These are phyloP conservation scores for Anguilla megastoma DNA, from an alignment of 2,797 vertebrate genomes.

Conservation along the genomic window DNA sequence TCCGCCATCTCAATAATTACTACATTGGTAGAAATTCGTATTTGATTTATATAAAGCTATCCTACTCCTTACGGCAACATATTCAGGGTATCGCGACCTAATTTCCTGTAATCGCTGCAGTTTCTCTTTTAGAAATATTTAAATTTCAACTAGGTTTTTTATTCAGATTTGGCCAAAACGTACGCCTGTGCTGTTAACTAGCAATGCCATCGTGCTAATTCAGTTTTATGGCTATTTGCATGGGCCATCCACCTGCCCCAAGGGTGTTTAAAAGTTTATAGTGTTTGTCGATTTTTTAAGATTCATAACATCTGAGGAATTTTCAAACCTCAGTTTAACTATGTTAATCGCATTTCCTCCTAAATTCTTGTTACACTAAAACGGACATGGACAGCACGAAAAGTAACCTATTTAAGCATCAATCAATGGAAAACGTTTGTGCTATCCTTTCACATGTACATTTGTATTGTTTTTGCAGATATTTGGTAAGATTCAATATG, in stretches of 20 bases:
- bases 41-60: background rate
- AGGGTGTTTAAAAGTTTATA: background rate
- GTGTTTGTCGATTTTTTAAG: background rate
- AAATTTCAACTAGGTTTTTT: background rate
- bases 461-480: background rate
- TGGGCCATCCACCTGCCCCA: background rate
- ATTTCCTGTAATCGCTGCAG: background rate
- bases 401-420: background rate
- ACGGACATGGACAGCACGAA: background rate
- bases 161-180: background rate
- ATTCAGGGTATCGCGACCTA: background rate
- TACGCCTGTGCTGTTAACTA: background rate
- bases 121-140: background rate
- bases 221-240: background rate
- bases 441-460: background rate
- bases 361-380: background rate
- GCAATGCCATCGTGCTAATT: background rate
- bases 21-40: too few species aligned
- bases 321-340: background rate
- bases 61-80: background rate
- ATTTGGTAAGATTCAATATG: background rate
- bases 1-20: background rate
- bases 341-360: background rate
- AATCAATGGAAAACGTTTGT: background rate
- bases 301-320: background rate